A percentile compares a stretch with the other conserved stretches of the same genome.
Conservation (phyloP, 2,888 invertebrate genomes). For the Morpho helenor region DNA sequence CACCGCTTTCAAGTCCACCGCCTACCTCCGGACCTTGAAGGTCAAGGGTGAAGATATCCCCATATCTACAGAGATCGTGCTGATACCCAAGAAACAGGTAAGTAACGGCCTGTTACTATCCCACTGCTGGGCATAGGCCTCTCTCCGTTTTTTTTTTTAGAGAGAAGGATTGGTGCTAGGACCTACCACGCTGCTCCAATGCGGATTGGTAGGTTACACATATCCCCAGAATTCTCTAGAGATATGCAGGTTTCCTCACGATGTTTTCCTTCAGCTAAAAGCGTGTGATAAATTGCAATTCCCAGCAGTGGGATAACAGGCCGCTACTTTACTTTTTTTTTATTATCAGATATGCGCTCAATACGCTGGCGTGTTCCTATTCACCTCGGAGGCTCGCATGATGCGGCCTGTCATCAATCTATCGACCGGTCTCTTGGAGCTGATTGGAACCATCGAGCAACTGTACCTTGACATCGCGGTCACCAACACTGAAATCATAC, state of each 20-base stretch:
- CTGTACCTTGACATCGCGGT: constrained; percentile 94
- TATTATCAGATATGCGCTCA: constrained; percentile 85
- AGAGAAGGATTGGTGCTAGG: too few species aligned
- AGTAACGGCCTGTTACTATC: too few species aligned
- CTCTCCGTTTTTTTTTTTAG: too few species aligned
- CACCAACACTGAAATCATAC: constrained; percentile 85
- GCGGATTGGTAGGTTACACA: too few species aligned
- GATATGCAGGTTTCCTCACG: too few species aligned
- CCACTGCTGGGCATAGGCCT: too few species aligned
- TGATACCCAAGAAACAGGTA: constrained; percentile 85
- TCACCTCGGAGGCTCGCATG: constrained; percentile 94
- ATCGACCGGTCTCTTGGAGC: constrained; percentile 84
- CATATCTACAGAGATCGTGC: constrained; percentile 88
- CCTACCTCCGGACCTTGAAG: constrained; percentile 88
- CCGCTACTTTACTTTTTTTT: too few species aligned
- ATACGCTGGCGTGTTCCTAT: constrained; percentile 95
- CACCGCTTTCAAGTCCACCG: constrained; percentile 80
- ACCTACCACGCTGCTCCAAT: too few species aligned
- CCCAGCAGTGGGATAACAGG: too few species aligned
- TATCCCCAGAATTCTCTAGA: too few species aligned
- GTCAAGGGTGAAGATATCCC: constrained; percentile 85
- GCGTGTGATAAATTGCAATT: too few species aligned
- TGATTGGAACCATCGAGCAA: constrained; percentile 96
- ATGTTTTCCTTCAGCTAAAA: too few species aligned
- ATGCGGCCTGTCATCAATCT: constrained; percentile 96